Evolutionary conservation across 2,888 invertebrate genomes (phyloP).

Genomic region (Steinernema hermaphroditum): DNA sequence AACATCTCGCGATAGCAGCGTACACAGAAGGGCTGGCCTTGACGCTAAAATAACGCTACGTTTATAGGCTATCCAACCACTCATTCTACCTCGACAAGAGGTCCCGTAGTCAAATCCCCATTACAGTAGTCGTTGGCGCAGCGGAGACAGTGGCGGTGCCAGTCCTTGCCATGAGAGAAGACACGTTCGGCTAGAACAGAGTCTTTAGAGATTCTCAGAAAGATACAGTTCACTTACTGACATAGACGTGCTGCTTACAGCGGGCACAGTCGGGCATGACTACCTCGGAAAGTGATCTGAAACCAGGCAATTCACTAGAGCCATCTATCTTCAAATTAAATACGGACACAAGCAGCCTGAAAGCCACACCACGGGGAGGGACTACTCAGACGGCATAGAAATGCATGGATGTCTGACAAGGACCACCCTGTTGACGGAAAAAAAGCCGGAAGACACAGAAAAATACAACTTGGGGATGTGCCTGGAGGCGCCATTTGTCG

Average conservation of each 20-base stretch:
- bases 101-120: constrained; percentile 74
- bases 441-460: no score
- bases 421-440: no score
- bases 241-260: constrained; percentile 34
- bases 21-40: constrained; percentile 74
- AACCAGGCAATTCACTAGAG: no score
- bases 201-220: background rate
- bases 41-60: background rate
- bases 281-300: no score
- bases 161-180: constrained; percentile 76
- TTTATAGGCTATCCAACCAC: background rate
- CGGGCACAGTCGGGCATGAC: constrained; percentile 32
- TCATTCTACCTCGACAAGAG: constrained; percentile 70
- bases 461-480: no score
- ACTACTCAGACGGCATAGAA: no score
- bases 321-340: no score
- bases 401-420: no score
- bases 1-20: constrained; percentile 75
- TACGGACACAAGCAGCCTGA: no score
- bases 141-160: constrained; percentile 74
- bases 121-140: constrained; percentile 74
- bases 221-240: constrained; percentile 5
- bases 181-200: constrained; percentile 73
- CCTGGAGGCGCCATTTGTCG: no score
- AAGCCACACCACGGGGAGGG: no score